These are phyloP conservation scores for Tachycineta bicolor DNA, from an alignment of 2,113 vertebrate species.

Conservation along the genomic window DNA sequence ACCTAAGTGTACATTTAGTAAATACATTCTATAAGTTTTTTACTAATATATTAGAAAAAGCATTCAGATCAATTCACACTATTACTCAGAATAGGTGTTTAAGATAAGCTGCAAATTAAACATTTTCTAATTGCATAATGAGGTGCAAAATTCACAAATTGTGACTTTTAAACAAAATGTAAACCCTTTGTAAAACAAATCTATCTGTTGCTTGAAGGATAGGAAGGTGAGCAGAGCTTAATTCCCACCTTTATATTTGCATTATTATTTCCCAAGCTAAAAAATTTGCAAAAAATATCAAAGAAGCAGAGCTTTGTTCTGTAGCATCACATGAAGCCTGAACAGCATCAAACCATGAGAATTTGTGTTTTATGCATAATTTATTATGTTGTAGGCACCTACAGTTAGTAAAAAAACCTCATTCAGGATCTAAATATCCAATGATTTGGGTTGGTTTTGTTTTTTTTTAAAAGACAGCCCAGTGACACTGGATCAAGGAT, in stretches of 20 bases:
- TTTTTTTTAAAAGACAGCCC: neutral
- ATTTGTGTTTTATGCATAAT: neutral
- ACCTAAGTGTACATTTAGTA: neutral
- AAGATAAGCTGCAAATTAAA: neutral
- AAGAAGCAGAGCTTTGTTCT: neutral
- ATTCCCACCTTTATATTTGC: neutral
- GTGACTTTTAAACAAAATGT: neutral
- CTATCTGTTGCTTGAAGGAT: neutral
- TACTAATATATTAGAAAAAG: neutral
- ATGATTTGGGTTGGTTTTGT: neutral
- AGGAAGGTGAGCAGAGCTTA: neutral
- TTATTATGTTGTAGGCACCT: neutral
- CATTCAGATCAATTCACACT: neutral
- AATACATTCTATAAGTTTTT: neutral
- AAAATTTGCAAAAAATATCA: neutral
- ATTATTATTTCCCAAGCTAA: neutral
- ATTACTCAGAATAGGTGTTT: neutral
- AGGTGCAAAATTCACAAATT: neutral
- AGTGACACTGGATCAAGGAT: neutral
- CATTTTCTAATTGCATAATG: neutral
- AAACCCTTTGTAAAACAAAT: neutral
- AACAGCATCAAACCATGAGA: neutral
- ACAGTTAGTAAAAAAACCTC: neutral
- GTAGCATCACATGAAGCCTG: neutral
- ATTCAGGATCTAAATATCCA: neutral